Conservation (phyloP, 2,888 invertebrate genomes). For the Isotomurus palustris region DNA sequence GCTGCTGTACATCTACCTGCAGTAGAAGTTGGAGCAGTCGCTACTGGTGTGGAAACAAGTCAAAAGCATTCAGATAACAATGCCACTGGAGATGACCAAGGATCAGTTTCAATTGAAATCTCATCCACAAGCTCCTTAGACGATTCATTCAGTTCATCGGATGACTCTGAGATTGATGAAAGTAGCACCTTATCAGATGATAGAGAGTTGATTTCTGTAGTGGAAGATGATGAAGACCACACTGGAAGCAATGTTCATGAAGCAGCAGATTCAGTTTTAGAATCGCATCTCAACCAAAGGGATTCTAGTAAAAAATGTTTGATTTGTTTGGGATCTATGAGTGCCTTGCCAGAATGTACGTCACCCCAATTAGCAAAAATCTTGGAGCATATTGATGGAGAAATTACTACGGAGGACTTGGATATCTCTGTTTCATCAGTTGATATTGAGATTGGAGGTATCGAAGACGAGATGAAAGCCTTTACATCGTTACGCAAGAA, state of each 20-base stretch:
- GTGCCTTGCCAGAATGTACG: constrained; percentile 6
- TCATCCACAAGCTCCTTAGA: no score
- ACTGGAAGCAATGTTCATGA: not conserved
- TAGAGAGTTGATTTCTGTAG: constrained; percentile 9
- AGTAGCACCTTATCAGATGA: constrained; percentile 6
- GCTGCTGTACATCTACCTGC: no score
- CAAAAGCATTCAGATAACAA: no score
- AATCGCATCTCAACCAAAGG: not conserved
- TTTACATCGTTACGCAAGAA: no score
- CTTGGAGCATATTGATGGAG: constrained; percentile 33
- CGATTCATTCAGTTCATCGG: no score
- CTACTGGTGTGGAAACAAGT: no score
- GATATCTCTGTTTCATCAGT: constrained; percentile 43
- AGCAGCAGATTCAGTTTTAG: not conserved
- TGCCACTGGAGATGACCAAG: no score
- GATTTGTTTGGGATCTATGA: constrained; percentile 7
- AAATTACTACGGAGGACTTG: constrained; percentile 40
- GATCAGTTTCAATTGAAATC: no score
- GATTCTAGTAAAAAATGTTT: not conserved
- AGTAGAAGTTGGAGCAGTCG: no score
- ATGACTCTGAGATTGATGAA: not conserved
- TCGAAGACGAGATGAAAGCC: constrained; percentile 40
- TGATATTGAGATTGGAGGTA: constrained; percentile 44
- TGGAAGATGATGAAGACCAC: constrained; percentile 8
- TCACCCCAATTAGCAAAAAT: constrained; percentile 35